Evolutionary conservation across 2,797 vertebrate species (phyloP), one percentile per base, ranked within the genome.

Genomic region (Catostomus latipinnis): DNA sequence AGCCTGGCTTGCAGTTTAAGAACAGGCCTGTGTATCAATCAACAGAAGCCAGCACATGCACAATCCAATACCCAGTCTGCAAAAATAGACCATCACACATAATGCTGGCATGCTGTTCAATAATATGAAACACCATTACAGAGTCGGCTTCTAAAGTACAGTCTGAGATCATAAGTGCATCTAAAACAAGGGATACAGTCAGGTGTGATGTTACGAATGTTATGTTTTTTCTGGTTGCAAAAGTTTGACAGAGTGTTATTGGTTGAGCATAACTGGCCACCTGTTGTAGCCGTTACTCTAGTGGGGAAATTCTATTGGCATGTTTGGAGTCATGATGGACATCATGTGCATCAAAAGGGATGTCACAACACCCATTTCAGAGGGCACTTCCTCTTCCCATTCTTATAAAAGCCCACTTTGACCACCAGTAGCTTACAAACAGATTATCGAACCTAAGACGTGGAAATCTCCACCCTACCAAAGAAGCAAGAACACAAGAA

Each of bases 1-100:
- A 89, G 74, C 78, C 61, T 82, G 67, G 84, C 76, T 84, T 77
- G 63, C 61, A 76, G 78, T 81, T 78, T 77, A 67, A 80, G 83
- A 80, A 73, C 83, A 82, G 84, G 81, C 83, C 71, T 78, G 60
- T 82, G 76, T 81, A 83, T 84, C 87, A 86, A 77, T 87, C 86
- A 83, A 66, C 82, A 78, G 74, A 77, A 62, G 78, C 77, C 48
- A 74, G 75, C 81, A 75, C 83, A 85, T 84, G 71, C 76, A 82
- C 81, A 78, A 16, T 61, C 71, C 73, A 66, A 68, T 72, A 76
- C 78, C 76, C 65, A 81, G 62, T 58, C 52, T 53, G 63, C 84
- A 72, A 80, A 89, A 87, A 88, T 86, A 89, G 86, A 80, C 63
- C 58, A 61, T 74, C 81, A 71, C 80, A 81, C 70, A 50, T 62